A percentile compares a stretch with the other conserved stretches of the same genome.
These are phyloP conservation scores for Psix sp. DNA, from an alignment of 1,140 invertebrate species.

Conservation along the genomic window DNA sequence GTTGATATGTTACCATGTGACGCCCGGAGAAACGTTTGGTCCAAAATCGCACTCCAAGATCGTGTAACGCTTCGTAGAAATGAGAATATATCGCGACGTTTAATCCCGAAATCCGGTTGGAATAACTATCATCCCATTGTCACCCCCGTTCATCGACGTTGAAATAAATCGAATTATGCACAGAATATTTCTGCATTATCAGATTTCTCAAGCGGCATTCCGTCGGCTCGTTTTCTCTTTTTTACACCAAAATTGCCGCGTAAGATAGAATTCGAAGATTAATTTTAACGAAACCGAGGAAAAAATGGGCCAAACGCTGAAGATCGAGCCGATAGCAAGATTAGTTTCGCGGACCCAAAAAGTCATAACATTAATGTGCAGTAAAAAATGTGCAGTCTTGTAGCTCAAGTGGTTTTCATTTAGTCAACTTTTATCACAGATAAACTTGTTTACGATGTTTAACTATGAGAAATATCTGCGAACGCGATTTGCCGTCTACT, in stretches of 20 bases:
- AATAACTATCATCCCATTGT: slow-evolving; percentile 60
- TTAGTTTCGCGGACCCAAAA: too few relatives aligned
- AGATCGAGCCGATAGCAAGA: too few relatives aligned
- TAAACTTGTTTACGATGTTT: too few relatives aligned
- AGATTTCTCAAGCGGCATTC: slow-evolving; percentile 47
- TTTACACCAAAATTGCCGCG: slow-evolving; percentile 24
- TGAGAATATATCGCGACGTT: slow-evolving; percentile 60
- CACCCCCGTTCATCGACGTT: slow-evolving; percentile 61
- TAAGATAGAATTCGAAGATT: slow-evolving; percentile 21
- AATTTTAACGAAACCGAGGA: too few relatives aligned
- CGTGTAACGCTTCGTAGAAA: slow-evolving; percentile 61
- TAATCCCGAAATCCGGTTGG: slow-evolving; percentile 72
- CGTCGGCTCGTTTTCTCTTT: slow-evolving; percentile 10
- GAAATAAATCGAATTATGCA: slow-evolving; percentile 54
- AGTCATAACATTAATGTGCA: too few relatives aligned
- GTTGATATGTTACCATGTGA: slow-evolving; percentile 55
- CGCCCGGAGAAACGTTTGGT: slow-evolving; percentile 52
- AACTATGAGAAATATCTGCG: too few relatives aligned
- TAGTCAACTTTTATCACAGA: too few relatives aligned
- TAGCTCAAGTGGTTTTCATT: too few relatives aligned
- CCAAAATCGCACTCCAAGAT: slow-evolving; percentile 63
- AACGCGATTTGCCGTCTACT: too few relatives aligned
- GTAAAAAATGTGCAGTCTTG: too few relatives aligned
- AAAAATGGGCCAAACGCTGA: too few relatives aligned
- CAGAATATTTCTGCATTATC: slow-evolving; percentile 52